These are phyloP conservation scores for Gnathonemus echidnorhynchus DNA, from an alignment of 2,113 vertebrate species.

Conservation along the genomic window DNA sequence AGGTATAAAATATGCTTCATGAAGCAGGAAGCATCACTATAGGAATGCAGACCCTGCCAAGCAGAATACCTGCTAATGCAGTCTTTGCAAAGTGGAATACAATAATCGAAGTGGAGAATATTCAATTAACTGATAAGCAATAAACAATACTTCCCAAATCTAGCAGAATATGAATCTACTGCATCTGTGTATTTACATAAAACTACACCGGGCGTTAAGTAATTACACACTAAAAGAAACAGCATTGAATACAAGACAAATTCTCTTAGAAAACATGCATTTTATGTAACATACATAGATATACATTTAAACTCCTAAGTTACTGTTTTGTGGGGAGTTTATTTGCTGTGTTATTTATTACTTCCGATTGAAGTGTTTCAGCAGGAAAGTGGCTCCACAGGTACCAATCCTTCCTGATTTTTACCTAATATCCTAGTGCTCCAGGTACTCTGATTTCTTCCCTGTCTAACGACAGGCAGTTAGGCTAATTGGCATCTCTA, in stretches of 20 bases:
- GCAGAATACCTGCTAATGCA: background rate
- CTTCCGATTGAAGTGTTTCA: background rate
- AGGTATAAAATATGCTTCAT: background rate
- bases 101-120: background rate
- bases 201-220: background rate
- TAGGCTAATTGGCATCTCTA: slow-evolving; percentile 4
- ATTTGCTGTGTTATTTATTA: background rate
- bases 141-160: background rate
- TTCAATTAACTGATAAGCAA: slow-evolving; percentile 14
- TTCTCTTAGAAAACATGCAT: background rate
- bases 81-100: background rate
- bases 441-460: background rate
- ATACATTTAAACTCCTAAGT: background rate
- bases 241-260: background rate
- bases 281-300: background rate
- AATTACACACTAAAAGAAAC: background rate
- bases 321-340: background rate
- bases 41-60: background rate
- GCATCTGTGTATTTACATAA: background rate
- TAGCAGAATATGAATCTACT: background rate
- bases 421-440: background rate
- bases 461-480: background rate
- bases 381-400: background rate
- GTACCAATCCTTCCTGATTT: background rate
- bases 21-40: background rate